Conservation (phyloP, 2,113 vertebrate genomes). For the Zosterops hypoxanthus region DNA sequence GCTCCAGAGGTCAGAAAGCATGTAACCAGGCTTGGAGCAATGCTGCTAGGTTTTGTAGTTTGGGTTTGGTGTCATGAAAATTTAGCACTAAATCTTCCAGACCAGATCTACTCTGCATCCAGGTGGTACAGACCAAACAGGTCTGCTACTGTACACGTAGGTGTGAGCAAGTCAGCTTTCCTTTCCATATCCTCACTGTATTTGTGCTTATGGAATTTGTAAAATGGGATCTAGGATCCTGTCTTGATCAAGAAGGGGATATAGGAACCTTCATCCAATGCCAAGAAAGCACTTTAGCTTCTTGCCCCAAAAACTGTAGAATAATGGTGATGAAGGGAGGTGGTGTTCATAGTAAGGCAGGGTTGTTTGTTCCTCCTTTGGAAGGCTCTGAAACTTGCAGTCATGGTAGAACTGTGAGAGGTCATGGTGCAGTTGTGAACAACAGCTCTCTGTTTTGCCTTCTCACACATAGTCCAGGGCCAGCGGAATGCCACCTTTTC, state of each 20-base stretch:
- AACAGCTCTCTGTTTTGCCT: not conserved
- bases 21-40: not conserved
- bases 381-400: not conserved
- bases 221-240: not conserved
- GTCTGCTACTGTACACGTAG: accelerated
- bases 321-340: not conserved
- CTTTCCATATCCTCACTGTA: not conserved
- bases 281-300: not conserved
- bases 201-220: not conserved
- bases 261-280: not conserved
- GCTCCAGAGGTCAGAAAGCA: not conserved
- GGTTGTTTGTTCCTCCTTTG: not conserved
- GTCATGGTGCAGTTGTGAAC: not conserved
- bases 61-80: not conserved
- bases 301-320: not conserved
- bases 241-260: not conserved
- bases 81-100: not conserved
- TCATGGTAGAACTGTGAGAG: not conserved
- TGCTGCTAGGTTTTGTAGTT: not conserved
- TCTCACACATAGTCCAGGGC: not conserved
- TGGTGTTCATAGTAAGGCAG: not conserved
- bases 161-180: not conserved
- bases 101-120: not conserved
- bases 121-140: not conserved
- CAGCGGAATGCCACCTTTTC: not conserved